Percentiles rank a stretch among this genome's conserved stretches.
phyloP scores from a whole-genome alignment of 2,797 vertebrate species.

The Mallotus villosus region DNA sequence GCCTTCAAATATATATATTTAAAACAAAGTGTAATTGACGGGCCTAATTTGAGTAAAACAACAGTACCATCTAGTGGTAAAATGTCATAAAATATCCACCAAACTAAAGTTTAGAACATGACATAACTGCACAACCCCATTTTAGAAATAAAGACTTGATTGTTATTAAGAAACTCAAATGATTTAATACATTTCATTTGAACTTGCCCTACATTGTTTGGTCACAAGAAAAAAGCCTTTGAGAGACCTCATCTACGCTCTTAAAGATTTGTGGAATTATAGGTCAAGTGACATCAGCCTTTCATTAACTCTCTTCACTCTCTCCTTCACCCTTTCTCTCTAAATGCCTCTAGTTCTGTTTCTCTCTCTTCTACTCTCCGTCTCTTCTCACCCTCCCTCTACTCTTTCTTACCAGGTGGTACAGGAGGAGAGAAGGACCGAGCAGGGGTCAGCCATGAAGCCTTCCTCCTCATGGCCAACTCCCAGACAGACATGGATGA shows the following conservation, averaged over 20 bases:
- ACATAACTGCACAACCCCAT: no score
- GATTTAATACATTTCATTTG: not conserved
- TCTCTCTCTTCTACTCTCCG: not conserved
- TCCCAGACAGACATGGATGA: slow-evolving; percentile 94
- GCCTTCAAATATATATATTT: no score
- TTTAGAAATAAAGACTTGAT: not conserved
- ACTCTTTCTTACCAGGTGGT: slow-evolving; percentile 73
- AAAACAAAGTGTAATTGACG: not conserved
- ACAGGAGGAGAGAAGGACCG: slow-evolving; percentile 82
- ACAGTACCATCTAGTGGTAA: not conserved
- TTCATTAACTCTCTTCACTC: not conserved
- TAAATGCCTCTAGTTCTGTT: not conserved
- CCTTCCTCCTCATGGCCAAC: slow-evolving; percentile 93
- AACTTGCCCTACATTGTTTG: not conserved
- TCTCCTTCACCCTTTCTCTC: not conserved
- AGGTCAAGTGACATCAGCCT: not conserved
- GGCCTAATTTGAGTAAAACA: not conserved
- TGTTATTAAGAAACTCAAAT: not conserved
- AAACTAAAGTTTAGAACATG: not conserved
- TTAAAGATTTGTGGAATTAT: not conserved
- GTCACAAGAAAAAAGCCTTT: not conserved
- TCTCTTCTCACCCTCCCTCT: not conserved
- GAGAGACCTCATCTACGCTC: no score
- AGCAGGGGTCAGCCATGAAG: slow-evolving; percentile 85
- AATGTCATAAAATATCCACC: not conserved